Percentiles rank a stretch among this genome's conserved stretches.
Evolutionary conservation across 1,140 invertebrate species (phyloP).

Genomic region (Drosophila pseudoananassae): DNA sequence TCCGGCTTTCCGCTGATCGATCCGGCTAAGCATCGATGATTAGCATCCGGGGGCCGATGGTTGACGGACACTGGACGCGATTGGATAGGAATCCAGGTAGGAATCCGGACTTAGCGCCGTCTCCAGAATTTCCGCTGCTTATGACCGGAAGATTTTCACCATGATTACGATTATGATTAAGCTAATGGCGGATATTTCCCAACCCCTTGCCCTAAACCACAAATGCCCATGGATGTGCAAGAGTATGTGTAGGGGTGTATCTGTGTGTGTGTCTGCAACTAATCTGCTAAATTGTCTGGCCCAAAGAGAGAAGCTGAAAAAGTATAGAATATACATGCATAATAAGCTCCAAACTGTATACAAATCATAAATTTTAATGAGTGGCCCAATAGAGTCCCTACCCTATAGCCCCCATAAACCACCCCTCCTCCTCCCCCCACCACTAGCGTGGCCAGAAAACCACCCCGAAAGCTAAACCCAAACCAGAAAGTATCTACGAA

Average conservation of each 20-base stretch:
- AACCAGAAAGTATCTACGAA: slow-evolving; percentile 20
- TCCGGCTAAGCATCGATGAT: slow-evolving; percentile 65
- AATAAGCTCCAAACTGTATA: slow-evolving; percentile 71
- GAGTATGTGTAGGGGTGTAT: neutral
- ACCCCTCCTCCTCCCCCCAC: slow-evolving; percentile 2
- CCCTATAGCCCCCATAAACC: neutral
- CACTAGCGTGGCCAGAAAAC: slow-evolving; percentile 21
- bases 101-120: slow-evolving; percentile 67
- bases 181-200: slow-evolving; percentile 76
- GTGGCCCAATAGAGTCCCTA: slow-evolving; percentile 41
- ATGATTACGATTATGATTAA: slow-evolving; percentile 79
- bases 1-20: slow-evolving; percentile 36
- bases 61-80: slow-evolving; percentile 21
- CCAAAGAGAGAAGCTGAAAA: slow-evolving; percentile 37
- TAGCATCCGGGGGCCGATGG: slow-evolving; percentile 61
- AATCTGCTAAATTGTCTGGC: slow-evolving; percentile 78
- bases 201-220: slow-evolving; percentile 49
- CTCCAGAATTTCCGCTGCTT: slow-evolving; percentile 71
- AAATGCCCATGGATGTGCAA: too few relatives aligned
- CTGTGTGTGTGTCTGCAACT: slow-evolving; percentile 56
- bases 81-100: slow-evolving; percentile 15
- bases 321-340: slow-evolving; percentile 53
- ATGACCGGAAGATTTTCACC: slow-evolving; percentile 76
- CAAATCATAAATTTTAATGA: slow-evolving; percentile 83
- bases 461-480: slow-evolving; percentile 21